Evolutionary conservation across 2,888 invertebrate species (phyloP), one percentile per base, ranked within the genome.

Genomic region (Parnassius apollo): DNA sequence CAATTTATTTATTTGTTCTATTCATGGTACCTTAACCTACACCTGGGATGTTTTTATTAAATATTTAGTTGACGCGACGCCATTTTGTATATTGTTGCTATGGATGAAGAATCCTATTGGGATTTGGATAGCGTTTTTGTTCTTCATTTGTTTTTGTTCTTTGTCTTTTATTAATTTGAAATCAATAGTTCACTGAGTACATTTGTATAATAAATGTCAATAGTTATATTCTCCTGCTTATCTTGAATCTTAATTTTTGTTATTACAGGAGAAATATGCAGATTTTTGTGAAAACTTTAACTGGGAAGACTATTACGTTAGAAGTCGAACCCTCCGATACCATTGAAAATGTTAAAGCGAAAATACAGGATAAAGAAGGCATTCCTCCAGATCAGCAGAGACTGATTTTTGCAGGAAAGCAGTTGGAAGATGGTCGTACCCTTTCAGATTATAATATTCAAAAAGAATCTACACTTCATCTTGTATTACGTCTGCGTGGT

Each of bases 251-350:
- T 48, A 8, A 48, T 12, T 46, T 44, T 46, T 12, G n/a, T 48
- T 48, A 9, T 48, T 48, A 51, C 25, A 51, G 51, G 51, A 51
- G 25, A 11, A 25, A 51, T 46, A 77, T 77, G 77, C 77, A 77
- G 59, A 77, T 77, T 49, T 77, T 54, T 75, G 77, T 78, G 0
- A 78, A 78, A 49, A 77, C 78, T n/a, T 61, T 78, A 0, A 77
- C 77, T 45, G 78, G 77, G 0, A 79, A 79, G 35, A 79, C 78
- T 0, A 79, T 79, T 18, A 79, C 79, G 0, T 44, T 55, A 7
- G 55, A 55, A 55, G 55, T 55, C 1, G 55, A 55, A 22, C 18
- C 55, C 7, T 44, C 55, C 1, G 55, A 55, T 7, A 55, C 55
- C 2, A 55, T 55, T 45, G 55, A 55, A 10, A 55, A 55, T 62